Evolutionary conservation across 2,888 invertebrate genomes (phyloP), one percentile per base, ranked within the genome.

Genomic region (Candidula unifasciata): DNA sequence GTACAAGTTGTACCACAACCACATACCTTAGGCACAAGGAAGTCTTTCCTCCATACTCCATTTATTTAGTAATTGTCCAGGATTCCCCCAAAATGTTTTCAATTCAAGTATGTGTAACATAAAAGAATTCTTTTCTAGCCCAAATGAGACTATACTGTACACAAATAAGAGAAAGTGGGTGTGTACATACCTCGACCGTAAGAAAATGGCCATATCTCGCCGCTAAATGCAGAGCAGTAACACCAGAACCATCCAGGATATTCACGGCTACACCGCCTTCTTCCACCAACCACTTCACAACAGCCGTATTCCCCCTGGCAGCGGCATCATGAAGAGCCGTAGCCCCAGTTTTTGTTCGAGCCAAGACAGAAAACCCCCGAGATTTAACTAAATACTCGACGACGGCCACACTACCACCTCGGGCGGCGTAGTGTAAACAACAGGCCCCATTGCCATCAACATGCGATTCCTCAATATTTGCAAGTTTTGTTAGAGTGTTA

Each of bases 151-250:
- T n/a, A n/a, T n/a, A n/a, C n/a, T n/a, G n/a, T n/a, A n/a, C 13
- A 44, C 44, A 6, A 44, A 6, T 44, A 13, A 0, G 44, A 44
- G 44, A 74, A 27, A 37, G 35, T 64, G 16, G 66, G 0, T 35
- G 54, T 71, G 18, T 30, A 27, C 78, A n/a, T 84, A 84, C 84
- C 80, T 84, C 94, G 81, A 95, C 92, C 64, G 95, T 95, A 93
- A 95, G 94, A 88, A 95, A 92, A 86, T 95, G 93, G 80, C 95
- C 95, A 94, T 95, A 95, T 80, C 92, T 87, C 71, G 94, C 93
- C 13, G 93, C 93, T n/a, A 94, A 90, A 86, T 94, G 94, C 1
- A 93, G 86, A 3, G 92, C 90, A 3, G 94, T 93, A 21, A 93
- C 91, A 5, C 94, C 94, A 33, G 91, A 91, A 8, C 91, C 91